These are phyloP conservation scores for Campylorhamphus procurvoides DNA, from an alignment of 2,113 vertebrate genomes.

Conservation along the genomic window DNA sequence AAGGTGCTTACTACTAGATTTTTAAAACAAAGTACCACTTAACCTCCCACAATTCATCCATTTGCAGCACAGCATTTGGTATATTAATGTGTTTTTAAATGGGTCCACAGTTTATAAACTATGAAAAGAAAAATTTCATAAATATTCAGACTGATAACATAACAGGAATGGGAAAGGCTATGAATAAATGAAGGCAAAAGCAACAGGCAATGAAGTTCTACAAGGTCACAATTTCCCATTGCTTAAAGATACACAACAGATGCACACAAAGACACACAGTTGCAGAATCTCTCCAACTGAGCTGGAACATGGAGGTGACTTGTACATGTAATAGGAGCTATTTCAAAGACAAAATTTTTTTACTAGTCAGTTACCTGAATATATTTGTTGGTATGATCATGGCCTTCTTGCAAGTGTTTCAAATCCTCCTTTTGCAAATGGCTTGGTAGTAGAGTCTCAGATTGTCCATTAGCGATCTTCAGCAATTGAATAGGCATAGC, in stretches of 20 bases:
- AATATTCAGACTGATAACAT: not conserved
- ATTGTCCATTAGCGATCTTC: slow-evolving; percentile 14
- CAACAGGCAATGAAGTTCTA: not conserved
- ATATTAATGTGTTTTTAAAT: not conserved
- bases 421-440: slow-evolving; percentile 55
- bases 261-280: not conserved
- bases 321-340: not conserved
- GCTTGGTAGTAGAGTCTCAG: slow-evolving; percentile 38
- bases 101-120: not conserved
- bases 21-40: not conserved
- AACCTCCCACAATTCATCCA: not conserved
- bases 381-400: slow-evolving; percentile 57
- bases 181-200: not conserved
- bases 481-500: slow-evolving; percentile 70
- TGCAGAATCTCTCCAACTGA: not conserved
- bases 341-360: not conserved
- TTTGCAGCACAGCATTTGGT: not conserved
- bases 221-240: not conserved
- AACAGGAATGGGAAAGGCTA: not conserved
- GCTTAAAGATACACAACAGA: not conserved
- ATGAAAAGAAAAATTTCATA: not conserved
- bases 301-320: not conserved
- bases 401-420: slow-evolving; percentile 38
- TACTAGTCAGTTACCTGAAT: slow-evolving; percentile 59
- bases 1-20: not conserved